Evolutionary conservation across 2,113 vertebrate genomes (phyloP).

Genomic region (Apeltes quadracus): DNA sequence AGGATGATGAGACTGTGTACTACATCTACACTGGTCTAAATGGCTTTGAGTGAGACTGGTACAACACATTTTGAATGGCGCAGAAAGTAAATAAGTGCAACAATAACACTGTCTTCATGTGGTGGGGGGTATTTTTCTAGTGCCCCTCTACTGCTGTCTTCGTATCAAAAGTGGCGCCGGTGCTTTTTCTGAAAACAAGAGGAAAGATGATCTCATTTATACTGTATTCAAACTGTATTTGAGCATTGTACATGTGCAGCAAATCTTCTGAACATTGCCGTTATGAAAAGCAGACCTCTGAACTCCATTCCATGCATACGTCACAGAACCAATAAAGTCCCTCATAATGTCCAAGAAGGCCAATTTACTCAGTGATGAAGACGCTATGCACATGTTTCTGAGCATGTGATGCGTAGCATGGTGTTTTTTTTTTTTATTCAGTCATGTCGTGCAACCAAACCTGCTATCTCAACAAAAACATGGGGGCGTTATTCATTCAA

Average conservation of each 20-base stretch:
- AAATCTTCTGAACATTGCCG: conserved; percentile 30
- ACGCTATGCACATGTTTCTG: conserved; percentile 58
- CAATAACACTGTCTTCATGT: conserved; percentile 64
- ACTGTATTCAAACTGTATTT: conserved; percentile 5
- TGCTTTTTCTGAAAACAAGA: conserved; percentile 70
- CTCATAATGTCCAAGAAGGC: conserved; percentile 34
- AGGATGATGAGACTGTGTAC: conserved; percentile 30
- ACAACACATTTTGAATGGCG: conserved; percentile 42
- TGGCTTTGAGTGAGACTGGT: conserved; percentile 35
- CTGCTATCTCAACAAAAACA: conserved; percentile 48
- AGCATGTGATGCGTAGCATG: conserved; percentile 66
- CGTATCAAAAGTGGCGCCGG: conserved; percentile 78
- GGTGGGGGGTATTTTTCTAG: conserved; percentile 49
- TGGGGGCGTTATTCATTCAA: conserved; percentile 55
- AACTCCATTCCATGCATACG: conserved; percentile 62
- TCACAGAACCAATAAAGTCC: conserved; percentile 53
- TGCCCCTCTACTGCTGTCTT: conserved; percentile 81
- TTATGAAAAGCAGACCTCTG: conserved; percentile 51
- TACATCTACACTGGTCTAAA: conserved; percentile 42
- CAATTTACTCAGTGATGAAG: conserved; percentile 55
- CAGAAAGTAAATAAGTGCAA: conserved; percentile 58
- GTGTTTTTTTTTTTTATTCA: conserved; percentile 59
- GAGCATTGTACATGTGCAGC: conserved; percentile 1
- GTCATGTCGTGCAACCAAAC: conserved; percentile 71
- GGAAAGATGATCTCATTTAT: conserved; percentile 7